Base-by-base conservation (phyloP, 2,888 invertebrate species). In the Dromius quadrimaculatus region DNA sequence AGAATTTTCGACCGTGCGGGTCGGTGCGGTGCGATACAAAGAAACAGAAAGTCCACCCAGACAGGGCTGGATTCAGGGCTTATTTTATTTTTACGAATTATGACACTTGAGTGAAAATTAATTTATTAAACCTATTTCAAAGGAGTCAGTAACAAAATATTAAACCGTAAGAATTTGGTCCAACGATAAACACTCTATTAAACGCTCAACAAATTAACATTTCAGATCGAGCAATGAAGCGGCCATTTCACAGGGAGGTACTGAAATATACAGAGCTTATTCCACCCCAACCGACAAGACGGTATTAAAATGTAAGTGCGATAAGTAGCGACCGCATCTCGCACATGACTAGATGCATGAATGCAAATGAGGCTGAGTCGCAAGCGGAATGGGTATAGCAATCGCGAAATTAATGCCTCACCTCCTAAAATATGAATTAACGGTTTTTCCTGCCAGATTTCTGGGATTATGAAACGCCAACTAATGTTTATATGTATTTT, bases 381-480 rank as follows among this genome's bases (percentile, higher is more conserved):
- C 50, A n/a, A 22, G 23, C 32, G 8, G 32, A 5, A 5, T 8
- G 5, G 22, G 23, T 8, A n/a, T 11, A 38, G 38, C 28, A 28
- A 28, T 38, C 59, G 59, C 19, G 38, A 36, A 38, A 59, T 59
- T 34, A 36, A 59, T 32, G 34, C 38, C 59, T 19, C 59, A 17
- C 36, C 19, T 19, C 17, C 19, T 34, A 59, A 34, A 19, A 59
- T 59, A 19, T 34, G 59, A 59, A 59, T 59, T 59, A 59, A 59
- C 34, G 59, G 59, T 59, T 59, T 59, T 59, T 59, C 59, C 36
- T 34, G 36, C 59, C 59, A 59, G 59, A 59, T 59, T 59, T 59
- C 59, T 22, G 36, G 59, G 50, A 54, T 54, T 54, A 54, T 54
- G 28, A 3, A 23, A 54, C 50, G 50, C 50, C 23, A 13, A 54